These are phyloP conservation scores for Aurelia sp. DNA, from an alignment of 30 jellyfish, hydroid and myxozoan species.

Conservation along the genomic window DNA sequence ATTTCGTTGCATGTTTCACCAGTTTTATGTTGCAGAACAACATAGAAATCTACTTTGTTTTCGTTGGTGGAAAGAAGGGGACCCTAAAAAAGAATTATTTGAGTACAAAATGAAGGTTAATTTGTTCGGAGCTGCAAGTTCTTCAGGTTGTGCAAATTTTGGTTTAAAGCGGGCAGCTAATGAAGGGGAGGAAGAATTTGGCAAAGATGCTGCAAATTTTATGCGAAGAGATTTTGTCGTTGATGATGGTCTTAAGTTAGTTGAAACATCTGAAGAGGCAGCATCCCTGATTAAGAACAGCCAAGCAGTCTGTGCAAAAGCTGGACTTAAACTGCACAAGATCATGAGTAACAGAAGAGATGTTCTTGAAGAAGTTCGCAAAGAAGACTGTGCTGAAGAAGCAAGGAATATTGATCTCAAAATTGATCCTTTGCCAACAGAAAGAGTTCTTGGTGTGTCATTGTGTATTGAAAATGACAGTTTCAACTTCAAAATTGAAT, in stretches of 20 bases:
- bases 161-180: conserved; percentile 34
- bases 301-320: no score
- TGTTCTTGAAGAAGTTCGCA: no score
- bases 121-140: no score
- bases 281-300: background rate
- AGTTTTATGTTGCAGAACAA: background rate
- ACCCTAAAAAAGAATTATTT: background rate
- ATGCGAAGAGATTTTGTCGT: conserved; percentile 33
- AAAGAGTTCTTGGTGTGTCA: no score
- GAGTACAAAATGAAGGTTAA: background rate
- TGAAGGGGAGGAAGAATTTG: conserved; percentile 12
- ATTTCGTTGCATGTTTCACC: background rate
- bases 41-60: background rate
- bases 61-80: background rate
- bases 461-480: no score
- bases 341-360: no score
- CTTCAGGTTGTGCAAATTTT: conserved; percentile 16
- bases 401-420: no score
- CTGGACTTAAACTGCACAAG: no score
- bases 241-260: conserved; percentile 47
- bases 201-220: conserved; percentile 23
- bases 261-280: conserved; percentile 13
- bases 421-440: no score
- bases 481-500: no score
- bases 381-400: no score